Percentiles rank a stretch among this genome's conserved stretches.
phyloP scores from a whole-genome alignment of 2,888 invertebrate species.

The Melolontha melolontha region DNA sequence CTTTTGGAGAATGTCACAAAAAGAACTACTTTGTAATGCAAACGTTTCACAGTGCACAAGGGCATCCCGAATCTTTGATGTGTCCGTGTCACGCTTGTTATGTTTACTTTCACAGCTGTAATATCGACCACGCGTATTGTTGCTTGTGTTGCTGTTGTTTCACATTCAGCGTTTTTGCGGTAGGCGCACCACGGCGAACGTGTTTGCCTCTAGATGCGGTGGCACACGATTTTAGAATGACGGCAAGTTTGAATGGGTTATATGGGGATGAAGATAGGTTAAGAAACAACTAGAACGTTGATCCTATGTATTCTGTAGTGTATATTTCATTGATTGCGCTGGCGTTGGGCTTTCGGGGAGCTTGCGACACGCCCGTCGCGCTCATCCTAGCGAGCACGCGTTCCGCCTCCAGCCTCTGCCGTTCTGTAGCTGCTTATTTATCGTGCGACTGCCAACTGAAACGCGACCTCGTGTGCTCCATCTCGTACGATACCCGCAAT shows the following conservation, averaged over 20 bases:
- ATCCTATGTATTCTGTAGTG: slow-evolving; percentile 51
- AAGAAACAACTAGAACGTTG: slow-evolving; percentile 25
- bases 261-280: slow-evolving; percentile 6
- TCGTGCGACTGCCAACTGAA: slow-evolving; percentile 64
- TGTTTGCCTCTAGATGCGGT: neutral
- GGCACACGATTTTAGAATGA: neutral
- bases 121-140: slow-evolving; percentile 28
- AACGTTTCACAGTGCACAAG: slow-evolving; percentile 13
- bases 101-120: slow-evolving; percentile 30
- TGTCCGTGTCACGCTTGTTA: slow-evolving; percentile 29
- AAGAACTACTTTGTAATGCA: slow-evolving; percentile 29
- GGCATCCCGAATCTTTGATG: slow-evolving; percentile 26
- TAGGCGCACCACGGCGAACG: neutral
- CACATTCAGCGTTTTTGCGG: slow-evolving; percentile 5
- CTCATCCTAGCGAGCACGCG: slow-evolving; percentile 64
- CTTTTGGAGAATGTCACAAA: slow-evolving; percentile 8
- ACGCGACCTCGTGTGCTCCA: slow-evolving; percentile 56
- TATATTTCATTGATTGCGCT: slow-evolving; percentile 66
- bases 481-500: slow-evolving; percentile 53
- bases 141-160: slow-evolving; percentile 2
- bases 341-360: slow-evolving; percentile 62
- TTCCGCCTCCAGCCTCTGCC: slow-evolving; percentile 63
- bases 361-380: slow-evolving; percentile 65
- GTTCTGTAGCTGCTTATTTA: slow-evolving; percentile 66
- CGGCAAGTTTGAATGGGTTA: neutral